Evolutionary conservation across 2,113 vertebrate species (phyloP).

Genomic region (Cyphomyrus plagiostoma): DNA sequence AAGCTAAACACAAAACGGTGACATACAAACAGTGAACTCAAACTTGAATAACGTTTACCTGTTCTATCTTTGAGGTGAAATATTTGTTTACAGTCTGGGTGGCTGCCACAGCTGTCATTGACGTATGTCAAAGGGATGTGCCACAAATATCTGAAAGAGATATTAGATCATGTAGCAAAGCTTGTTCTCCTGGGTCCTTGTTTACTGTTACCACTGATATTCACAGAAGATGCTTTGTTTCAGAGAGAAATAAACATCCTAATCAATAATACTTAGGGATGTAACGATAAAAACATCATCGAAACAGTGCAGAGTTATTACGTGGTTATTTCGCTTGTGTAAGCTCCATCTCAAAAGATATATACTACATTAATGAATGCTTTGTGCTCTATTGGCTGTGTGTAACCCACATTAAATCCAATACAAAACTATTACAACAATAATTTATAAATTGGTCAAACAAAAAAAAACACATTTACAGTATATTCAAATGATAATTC

Average conservation of each 20-base stretch:
- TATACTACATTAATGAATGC: too few species aligned
- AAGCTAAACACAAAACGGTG: not conserved
- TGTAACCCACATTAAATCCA: too few species aligned
- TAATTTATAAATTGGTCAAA: too few species aligned
- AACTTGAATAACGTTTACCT: constrained; percentile 55
- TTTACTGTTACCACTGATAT: not conserved
- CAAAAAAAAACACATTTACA: too few species aligned
- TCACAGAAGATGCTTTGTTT: not conserved
- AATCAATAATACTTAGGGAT: not conserved
- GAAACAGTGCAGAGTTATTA: too few species aligned
- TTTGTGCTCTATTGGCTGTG: too few species aligned
- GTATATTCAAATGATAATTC: too few species aligned
- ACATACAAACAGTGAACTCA: not conserved
- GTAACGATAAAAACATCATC: too few species aligned
- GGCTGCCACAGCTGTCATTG: constrained; percentile 65
- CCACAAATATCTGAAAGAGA: constrained; percentile 70
- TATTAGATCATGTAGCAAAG: not conserved
- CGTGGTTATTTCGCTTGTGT: too few species aligned
- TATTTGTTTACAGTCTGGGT: constrained; percentile 50
- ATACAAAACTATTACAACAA: too few species aligned
- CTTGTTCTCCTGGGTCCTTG: not conserved
- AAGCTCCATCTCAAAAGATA: too few species aligned
- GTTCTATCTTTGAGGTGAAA: constrained; percentile 70
- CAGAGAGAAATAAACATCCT: not conserved
- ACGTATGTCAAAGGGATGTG: constrained; percentile 80